phyloP scores from a whole-genome alignment of 2,888 invertebrate species.

The Monoplex corrugatus region DNA sequence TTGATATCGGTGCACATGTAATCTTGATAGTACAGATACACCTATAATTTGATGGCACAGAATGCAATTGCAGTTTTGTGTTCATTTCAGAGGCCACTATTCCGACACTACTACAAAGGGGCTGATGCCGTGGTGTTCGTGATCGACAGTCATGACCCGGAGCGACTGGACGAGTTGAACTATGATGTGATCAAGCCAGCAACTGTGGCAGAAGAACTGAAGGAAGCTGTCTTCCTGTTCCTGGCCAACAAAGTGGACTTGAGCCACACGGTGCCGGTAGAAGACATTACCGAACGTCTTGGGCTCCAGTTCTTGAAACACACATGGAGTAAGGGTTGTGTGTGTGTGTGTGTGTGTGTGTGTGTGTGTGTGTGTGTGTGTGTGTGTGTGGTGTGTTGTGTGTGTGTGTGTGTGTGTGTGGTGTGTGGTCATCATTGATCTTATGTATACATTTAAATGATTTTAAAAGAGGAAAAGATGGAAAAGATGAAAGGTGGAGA shows the following conservation, averaged over 20 bases:
- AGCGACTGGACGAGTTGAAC: conserved; percentile 73
- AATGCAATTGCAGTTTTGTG: no score
- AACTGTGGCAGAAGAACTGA: conserved; percentile 70
- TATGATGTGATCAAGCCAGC: conserved; percentile 77
- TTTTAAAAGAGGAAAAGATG: no score
- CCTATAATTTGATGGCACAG: no score
- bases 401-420: background rate
- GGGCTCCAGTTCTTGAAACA: conserved; percentile 69
- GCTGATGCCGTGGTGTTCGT: conserved; percentile 77
- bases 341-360: background rate
- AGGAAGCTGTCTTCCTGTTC: conserved; percentile 71
- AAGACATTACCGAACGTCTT: conserved; percentile 69
- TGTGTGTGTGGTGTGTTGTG: background rate
- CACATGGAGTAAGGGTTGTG: conserved; percentile 68
- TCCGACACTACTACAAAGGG: conserved; percentile 77
- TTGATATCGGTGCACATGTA: no score
- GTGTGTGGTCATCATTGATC: background rate
- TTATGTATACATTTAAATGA: no score
- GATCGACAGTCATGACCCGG: conserved; percentile 73
- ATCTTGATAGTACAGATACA: no score
- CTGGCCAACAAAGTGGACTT: conserved; percentile 76
- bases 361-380: background rate
- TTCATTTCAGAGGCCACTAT: conserved; percentile 71
- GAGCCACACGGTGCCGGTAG: conserved; percentile 64
- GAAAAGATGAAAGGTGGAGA: no score